Evolutionary conservation across 2,113 vertebrate genomes (phyloP).

Genomic region (Marmota flaviventris): DNA sequence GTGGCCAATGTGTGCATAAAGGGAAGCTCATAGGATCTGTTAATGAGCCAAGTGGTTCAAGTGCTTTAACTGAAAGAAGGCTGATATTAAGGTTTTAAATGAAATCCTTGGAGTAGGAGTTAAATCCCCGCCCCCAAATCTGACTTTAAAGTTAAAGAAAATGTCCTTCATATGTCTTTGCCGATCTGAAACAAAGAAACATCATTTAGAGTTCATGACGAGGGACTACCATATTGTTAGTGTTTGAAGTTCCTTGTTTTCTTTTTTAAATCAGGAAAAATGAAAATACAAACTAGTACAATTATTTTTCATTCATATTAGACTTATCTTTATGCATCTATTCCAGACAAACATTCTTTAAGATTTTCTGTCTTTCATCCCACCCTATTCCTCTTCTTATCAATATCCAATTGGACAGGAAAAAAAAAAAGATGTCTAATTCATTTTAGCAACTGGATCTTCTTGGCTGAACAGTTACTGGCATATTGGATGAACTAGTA

Average conservation of each 20-base stretch:
- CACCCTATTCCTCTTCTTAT: background rate
- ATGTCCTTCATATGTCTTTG: background rate
- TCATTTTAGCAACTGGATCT: background rate
- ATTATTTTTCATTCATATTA: background rate
- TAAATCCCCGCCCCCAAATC: conserved; percentile 47
- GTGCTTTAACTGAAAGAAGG: background rate
- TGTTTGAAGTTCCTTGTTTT: background rate
- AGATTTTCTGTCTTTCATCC: background rate
- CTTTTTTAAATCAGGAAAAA: background rate
- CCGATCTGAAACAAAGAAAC: background rate
- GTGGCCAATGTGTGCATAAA: background rate
- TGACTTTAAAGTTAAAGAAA: conserved; percentile 31
- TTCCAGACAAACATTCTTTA: background rate
- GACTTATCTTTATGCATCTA: background rate
- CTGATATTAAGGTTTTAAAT: background rate
- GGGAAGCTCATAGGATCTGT: background rate
- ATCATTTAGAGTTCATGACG: background rate
- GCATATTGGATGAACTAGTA: background rate
- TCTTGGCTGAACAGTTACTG: background rate
- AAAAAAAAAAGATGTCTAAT: background rate
- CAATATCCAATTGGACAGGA: background rate
- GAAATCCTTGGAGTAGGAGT: background rate
- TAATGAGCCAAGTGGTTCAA: conserved; percentile 17
- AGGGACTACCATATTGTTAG: background rate
- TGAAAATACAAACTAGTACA: background rate